Conservation (phyloP, 2,797 vertebrate species). For the Pseudocheirus occidentalis region DNA sequence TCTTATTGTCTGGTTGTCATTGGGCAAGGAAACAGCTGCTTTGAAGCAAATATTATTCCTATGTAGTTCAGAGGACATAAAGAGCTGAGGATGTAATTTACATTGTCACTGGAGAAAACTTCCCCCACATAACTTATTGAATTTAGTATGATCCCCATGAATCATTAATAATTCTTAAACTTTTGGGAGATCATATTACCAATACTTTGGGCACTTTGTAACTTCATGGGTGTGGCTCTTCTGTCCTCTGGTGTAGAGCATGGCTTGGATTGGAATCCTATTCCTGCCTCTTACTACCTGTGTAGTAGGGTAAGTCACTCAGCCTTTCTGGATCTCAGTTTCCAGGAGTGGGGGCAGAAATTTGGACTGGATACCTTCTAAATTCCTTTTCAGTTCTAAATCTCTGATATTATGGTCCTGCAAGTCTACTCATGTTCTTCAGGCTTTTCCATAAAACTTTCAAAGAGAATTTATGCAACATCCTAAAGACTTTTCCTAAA, state of each 20-base stretch:
- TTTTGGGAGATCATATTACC: background rate
- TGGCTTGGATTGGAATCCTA: background rate
- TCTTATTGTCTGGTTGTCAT: background rate
- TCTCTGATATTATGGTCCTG: too few species aligned
- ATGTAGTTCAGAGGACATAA: background rate
- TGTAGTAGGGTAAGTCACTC: too few species aligned
- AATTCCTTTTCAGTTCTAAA: too few species aligned
- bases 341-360: background rate
- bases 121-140: background rate
- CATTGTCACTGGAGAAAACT: background rate
- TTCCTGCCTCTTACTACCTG: too few species aligned
- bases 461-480: too few species aligned
- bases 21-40: background rate
- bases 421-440: too few species aligned
- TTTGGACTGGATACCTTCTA: background rate
- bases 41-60: background rate
- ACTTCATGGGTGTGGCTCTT: background rate
- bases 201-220: background rate
- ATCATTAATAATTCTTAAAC: background rate
- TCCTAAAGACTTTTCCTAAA: background rate
- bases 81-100: background rate
- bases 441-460: too few species aligned
- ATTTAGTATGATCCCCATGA: background rate
- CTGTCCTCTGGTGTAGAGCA: background rate
- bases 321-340: too few species aligned